These are phyloP conservation scores for Eidolon dupreanum DNA, from an alignment of 2,797 vertebrate species.

Conservation along the genomic window DNA sequence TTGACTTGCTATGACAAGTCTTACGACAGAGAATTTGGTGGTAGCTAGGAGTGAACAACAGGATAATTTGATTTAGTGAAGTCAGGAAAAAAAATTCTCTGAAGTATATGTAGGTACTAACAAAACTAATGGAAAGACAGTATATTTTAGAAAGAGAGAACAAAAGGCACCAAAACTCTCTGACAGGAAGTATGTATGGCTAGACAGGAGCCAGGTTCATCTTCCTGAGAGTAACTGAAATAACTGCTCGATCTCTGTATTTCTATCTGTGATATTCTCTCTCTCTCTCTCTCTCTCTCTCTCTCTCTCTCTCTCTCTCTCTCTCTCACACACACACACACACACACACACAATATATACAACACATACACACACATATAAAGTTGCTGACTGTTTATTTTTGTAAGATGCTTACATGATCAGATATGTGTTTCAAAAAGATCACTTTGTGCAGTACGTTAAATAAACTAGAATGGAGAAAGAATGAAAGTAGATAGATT, in stretches of 20 bases:
- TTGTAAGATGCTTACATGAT: neutral
- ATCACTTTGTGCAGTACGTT: neutral
- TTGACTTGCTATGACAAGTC: neutral
- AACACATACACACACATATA: neutral
- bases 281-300: too few relatives aligned
- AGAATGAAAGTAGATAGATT: neutral
- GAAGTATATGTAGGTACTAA: neutral
- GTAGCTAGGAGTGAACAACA: neutral
- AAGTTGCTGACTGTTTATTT: neutral
- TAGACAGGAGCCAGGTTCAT: neutral
- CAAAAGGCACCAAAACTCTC: neutral
- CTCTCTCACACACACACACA: too few relatives aligned
- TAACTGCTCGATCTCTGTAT: neutral
- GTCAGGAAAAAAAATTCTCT: slow-evolving; percentile 1
- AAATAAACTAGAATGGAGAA: neutral
- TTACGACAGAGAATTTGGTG: neutral
- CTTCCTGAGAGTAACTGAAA: neutral
- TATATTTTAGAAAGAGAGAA: neutral
- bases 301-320: too few relatives aligned
- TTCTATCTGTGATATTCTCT: neutral
- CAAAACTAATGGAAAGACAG: neutral
- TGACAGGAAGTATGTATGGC: neutral
- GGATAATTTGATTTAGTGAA: neutral
- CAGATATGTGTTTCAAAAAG: neutral
- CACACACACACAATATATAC: too few relatives aligned